Conservation (phyloP, 92 coral and sea anemone genomes). For the Hydrozoanthus gracilis region DNA sequence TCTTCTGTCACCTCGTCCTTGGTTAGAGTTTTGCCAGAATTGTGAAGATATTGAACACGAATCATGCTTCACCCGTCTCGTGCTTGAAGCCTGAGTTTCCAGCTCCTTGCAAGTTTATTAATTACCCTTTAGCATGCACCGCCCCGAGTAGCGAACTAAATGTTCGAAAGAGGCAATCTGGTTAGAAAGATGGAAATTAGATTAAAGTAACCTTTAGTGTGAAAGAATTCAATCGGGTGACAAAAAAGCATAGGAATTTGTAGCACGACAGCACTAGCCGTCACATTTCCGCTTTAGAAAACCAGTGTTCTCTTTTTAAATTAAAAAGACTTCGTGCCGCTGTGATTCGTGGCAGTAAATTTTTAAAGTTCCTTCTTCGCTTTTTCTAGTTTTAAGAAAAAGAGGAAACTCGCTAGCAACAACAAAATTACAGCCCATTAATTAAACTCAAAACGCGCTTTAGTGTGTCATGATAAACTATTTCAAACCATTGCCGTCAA, state of each 20-base stretch:
- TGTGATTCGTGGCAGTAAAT: no score
- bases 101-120: neutral
- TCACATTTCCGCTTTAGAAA: neutral
- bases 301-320: neutral
- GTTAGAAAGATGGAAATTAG: neutral
- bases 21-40: neutral
- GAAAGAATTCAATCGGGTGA: neutral
- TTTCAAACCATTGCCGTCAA: no score
- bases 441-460: no score
- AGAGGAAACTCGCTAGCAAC: no score
- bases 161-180: neutral
- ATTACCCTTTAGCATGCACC: neutral
- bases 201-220: neutral
- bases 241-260: neutral
- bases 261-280: neutral
- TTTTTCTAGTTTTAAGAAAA: no score
- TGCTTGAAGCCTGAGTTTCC: neutral
- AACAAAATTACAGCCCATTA: no score
- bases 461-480: no score
- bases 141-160: neutral
- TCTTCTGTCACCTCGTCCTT: neutral
- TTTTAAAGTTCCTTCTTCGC: no score
- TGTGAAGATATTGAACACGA: neutral
- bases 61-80: neutral
- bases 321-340: no score